Percentiles rank a stretch among this genome's conserved stretches.
Evolutionary conservation across 2,888 invertebrate species (phyloP).

Genomic region (Latrodectus elegans): DNA sequence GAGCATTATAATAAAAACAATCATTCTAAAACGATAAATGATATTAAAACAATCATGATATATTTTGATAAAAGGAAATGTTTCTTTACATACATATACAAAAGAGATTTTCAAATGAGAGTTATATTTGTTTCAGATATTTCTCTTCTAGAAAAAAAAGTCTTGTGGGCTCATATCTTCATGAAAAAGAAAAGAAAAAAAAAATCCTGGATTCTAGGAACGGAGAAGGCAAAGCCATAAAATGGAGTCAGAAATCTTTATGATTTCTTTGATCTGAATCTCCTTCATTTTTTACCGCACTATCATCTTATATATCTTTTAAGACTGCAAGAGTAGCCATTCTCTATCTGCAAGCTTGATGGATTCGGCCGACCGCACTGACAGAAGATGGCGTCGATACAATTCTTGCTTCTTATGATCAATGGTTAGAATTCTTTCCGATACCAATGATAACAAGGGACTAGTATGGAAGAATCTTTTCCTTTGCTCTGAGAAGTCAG

Average conservation of each 20-base stretch:
- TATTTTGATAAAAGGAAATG: too few relatives aligned
- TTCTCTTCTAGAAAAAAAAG: not conserved
- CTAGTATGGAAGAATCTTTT: slow-evolving; percentile 1
- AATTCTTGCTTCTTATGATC: slow-evolving; percentile 51
- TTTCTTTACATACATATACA: too few relatives aligned
- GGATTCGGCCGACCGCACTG: slow-evolving; percentile 44
- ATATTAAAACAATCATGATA: too few relatives aligned
- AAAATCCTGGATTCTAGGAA: not conserved
- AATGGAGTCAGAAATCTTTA: slow-evolving; percentile 28
- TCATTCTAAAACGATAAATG: too few relatives aligned
- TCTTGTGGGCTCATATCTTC: not conserved
- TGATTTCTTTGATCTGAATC: slow-evolving; percentile 51
- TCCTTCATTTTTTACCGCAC: slow-evolving; percentile 22
- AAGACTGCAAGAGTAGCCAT: slow-evolving; percentile 22
- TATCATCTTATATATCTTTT: slow-evolving; percentile 40
- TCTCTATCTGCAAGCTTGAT: slow-evolving; percentile 42
- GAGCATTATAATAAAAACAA: too few relatives aligned
- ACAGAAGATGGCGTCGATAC: slow-evolving; percentile 51
- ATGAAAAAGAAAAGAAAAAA: not conserved
- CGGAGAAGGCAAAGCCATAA: slow-evolving; percentile 15
- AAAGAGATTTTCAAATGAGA: too few relatives aligned
- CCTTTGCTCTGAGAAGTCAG: not conserved
- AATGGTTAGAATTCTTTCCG: slow-evolving; percentile 31
- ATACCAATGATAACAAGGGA: slow-evolving; percentile 50
- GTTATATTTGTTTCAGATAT: not conserved